Evolutionary conservation across 2,797 vertebrate genomes (phyloP).

Genomic region (Tadarida brasiliensis): DNA sequence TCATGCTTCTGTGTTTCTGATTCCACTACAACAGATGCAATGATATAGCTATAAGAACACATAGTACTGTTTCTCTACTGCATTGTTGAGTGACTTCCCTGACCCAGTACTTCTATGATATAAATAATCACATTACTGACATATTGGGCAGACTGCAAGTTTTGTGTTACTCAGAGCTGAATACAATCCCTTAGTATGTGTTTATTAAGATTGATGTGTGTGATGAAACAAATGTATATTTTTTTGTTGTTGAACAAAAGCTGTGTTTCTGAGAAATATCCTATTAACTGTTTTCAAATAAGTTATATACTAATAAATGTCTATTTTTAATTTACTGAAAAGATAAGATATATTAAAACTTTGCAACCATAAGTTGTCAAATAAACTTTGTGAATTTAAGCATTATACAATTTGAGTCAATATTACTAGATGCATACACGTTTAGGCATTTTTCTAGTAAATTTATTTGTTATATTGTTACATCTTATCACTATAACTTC

Average conservation of each 20-base stretch:
- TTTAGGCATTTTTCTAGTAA: background rate
- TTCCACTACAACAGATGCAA: background rate
- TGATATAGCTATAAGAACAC: background rate
- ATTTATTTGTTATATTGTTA: background rate
- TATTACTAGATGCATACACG: background rate
- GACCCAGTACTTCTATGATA: background rate
- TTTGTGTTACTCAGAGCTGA: background rate
- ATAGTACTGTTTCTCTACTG: background rate
- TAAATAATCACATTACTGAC: background rate
- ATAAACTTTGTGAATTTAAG: background rate
- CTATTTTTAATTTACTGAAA: background rate
- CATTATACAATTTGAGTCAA: background rate
- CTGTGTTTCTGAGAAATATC: background rate
- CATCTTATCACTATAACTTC: background rate
- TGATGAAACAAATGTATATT: background rate
- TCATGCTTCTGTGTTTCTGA: background rate
- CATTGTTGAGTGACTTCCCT: background rate
- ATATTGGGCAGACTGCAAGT: background rate
- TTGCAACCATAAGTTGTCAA: background rate
- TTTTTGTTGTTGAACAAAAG: background rate
- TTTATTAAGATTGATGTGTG: background rate
- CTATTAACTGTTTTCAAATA: background rate
- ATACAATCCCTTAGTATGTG: background rate
- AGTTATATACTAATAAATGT: background rate
- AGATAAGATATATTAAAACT: background rate